Evolutionary conservation across 1,140 invertebrate genomes (phyloP), one percentile per base, ranked within the genome.

Genomic region (Macrocentrus cingulum): DNA sequence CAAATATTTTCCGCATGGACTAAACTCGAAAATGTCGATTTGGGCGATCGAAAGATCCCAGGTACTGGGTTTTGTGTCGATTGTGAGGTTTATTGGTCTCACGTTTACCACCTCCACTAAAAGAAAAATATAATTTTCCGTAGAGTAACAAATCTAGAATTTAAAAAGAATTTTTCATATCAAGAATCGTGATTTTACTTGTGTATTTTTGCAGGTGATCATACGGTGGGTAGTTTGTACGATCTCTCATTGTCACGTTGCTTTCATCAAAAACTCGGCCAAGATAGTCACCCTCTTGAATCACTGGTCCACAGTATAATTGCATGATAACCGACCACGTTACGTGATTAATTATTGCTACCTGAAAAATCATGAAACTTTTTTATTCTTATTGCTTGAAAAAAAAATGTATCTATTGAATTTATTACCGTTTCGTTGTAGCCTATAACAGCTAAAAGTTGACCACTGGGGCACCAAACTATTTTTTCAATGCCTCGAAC

Each of bases 351-450:
- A 80, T 56, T 5, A 80, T 56, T 16, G 73, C 60, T 3, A 80
- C 61, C 77, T 80, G 19, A 41, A 15, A 53, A 61, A 45, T 9
- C 15, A 18, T 19, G 1, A 22, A 8, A 50, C 48, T n/a, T 39
- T 5, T 15, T 39, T n/a, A 3, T 39, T 39, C 8, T 39, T 15
- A 50, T 55, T 4, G n/a, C n/a, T n/a, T n/a, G n/a, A n/a, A n/a
- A n/a, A n/a, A n/a, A n/a, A n/a, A n/a, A n/a, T n/a, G n/a, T n/a
- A n/a, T n/a, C n/a, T n/a, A n/a, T n/a, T n/a, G n/a, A n/a, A n/a
- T n/a, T n/a, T n/a, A n/a, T n/a, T n/a, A n/a, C 77, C 65, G 68
- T 67, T 72, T 80, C 77, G 57, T 79, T 79, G 42, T 69, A 70
- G 44, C 75, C 77, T 23, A 72, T 67, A 50, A 79, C 50, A 16